Evolutionary conservation across 2,113 vertebrate genomes (phyloP).

Genomic region (Martes martes): DNA sequence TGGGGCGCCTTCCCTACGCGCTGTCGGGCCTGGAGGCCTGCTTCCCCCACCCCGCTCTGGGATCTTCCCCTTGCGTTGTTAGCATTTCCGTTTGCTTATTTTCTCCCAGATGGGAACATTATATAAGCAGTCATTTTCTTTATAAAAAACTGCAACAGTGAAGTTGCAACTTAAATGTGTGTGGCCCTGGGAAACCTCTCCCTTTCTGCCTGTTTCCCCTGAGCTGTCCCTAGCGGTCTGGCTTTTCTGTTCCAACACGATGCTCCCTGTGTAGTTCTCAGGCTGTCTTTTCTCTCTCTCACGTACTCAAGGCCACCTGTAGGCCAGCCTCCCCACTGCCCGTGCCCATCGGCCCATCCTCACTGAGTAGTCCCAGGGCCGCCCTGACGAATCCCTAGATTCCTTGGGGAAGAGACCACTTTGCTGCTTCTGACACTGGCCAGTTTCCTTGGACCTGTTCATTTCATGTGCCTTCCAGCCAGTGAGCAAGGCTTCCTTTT

Average conservation of each 20-base stretch:
- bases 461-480: background rate
- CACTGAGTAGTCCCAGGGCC: background rate
- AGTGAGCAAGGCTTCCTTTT: background rate
- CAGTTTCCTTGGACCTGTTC: background rate
- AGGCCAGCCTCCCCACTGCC: background rate
- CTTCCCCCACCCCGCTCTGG: background rate
- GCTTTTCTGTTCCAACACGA: background rate
- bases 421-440: background rate
- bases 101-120: background rate
- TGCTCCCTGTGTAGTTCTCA: background rate
- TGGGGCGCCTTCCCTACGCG: background rate
- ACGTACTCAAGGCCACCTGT: background rate
- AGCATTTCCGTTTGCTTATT: background rate
- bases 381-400: background rate
- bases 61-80: background rate
- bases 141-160: background rate
- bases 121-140: conserved; percentile 30
- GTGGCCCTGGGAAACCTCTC: background rate
- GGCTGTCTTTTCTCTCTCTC: background rate
- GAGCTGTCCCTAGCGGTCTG: background rate
- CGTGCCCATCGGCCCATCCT: background rate
- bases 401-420: background rate
- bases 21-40: background rate
- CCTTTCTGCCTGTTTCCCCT: background rate
- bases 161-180: background rate